Base-by-base conservation (phyloP, 2,888 invertebrate genomes). In the Cryptus armator region DNA sequence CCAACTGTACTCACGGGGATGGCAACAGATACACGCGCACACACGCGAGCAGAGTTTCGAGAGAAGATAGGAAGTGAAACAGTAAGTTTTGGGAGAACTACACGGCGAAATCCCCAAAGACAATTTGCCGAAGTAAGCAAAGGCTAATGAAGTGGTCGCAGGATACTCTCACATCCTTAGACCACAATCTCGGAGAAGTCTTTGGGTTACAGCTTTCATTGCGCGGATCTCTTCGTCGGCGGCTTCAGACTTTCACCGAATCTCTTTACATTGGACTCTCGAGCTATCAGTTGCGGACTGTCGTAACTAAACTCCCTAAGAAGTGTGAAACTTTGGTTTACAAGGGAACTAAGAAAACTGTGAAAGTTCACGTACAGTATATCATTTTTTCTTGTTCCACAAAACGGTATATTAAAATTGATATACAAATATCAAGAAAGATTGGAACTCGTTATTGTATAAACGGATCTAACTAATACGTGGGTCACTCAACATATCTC, bases 51-150 rank as follows among this genome's bases (percentile, higher is more conserved):
- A 3, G 32, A 48, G 70, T 56, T 76, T 76, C 19, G 67, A 80
- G 71, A 71, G 59, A 59, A 43, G 43, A 48, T 14, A 44, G 46
- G 46, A 67, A 19, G 53, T 43, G 29, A 37, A 29, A 19, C 56
- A 43, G 16, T 12, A 12, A n/a, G 46, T 51, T 70, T 75, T 53
- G 53, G 14, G 24, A 16, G 67, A 72, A 72, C 67, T 75, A 56
- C 56, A n/a, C 70, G 44, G 56, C 51, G 64, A 24, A 24, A 70
- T 79, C 12, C 56, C 12, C 56, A 62, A 83, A 83, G 75, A 70
- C 87, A 89, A 89, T 88, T 89, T 85, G 81, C 83, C 78, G 70
- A 84, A 77, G 85, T 84, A 86, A 88, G 89, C 86, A 86, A 86
- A 86, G 87, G 76, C 85, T 88, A 89, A 89, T 87, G 87, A 89